These are phyloP conservation scores for Polydrusus tereticollis DNA, from an alignment of 2,888 invertebrate genomes.

Conservation along the genomic window DNA sequence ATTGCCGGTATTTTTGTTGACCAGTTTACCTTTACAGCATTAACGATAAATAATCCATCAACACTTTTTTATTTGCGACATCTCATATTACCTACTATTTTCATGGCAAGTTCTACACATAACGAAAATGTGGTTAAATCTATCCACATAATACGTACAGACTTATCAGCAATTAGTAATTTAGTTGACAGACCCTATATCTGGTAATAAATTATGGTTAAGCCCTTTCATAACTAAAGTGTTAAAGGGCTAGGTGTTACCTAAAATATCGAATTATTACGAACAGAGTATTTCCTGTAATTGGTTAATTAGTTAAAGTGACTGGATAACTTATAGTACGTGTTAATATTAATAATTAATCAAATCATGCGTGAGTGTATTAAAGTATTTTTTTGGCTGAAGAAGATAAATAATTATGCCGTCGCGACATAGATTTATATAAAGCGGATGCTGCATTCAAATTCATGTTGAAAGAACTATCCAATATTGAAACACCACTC, in stretches of 20 bases:
- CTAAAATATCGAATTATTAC: neutral
- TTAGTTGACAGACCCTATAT: constrained; percentile 1
- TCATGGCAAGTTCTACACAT: neutral
- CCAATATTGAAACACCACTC: too few relatives aligned
- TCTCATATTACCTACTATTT: neutral
- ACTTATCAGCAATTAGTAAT: neutral
- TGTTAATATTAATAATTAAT: neutral
- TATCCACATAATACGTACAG: neutral
- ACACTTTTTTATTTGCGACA: too few relatives aligned
- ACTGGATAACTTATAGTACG: neutral
- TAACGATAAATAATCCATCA: too few relatives aligned
- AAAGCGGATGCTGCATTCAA: too few relatives aligned
- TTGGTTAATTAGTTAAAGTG: neutral
- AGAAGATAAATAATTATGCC: too few relatives aligned
- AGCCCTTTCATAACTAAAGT: constrained; percentile 1
- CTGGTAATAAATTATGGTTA: constrained; percentile 2
- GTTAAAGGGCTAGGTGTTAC: neutral
- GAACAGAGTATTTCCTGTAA: neutral
- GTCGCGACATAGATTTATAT: too few relatives aligned
- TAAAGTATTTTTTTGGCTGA: too few relatives aligned
- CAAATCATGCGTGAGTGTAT: too few relatives aligned
- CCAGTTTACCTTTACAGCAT: too few relatives aligned
- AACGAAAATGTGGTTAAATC: neutral
- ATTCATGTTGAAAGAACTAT: too few relatives aligned
- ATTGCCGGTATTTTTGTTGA: too few relatives aligned